These are phyloP conservation scores for Poecilobothrus nobilitatus DNA, from an alignment of 2,888 invertebrate species.

Conservation along the genomic window DNA sequence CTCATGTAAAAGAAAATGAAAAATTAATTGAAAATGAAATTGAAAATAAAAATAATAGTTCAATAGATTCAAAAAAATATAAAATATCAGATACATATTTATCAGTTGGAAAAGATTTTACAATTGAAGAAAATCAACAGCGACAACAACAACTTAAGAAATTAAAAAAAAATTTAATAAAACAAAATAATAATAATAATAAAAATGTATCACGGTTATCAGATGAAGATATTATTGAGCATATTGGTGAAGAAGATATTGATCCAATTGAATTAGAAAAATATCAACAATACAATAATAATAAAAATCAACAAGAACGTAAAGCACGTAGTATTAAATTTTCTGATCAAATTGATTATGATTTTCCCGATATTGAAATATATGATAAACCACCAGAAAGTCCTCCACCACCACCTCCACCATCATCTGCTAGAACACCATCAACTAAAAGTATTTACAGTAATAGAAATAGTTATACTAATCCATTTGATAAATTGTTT, in stretches of 20 bases:
- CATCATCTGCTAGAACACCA: constrained; percentile 26
- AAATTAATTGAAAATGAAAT: constrained; percentile 8
- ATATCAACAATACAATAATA: neutral
- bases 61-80: neutral
- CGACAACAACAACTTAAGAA: neutral
- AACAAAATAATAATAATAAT: neutral
- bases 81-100: neutral
- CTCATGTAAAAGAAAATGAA: neutral
- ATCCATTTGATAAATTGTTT: neutral
- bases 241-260: constrained; percentile 7
- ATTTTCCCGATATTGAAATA: constrained; percentile 23
- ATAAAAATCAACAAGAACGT: constrained; percentile 15
- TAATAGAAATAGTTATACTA: neutral
- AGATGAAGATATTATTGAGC: neutral
- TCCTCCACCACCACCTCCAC: constrained; percentile 47
- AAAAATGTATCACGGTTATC: neutral
- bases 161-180: neutral
- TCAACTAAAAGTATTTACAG: constrained; percentile 12
- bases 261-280: neutral
- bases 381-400: constrained; percentile 42
- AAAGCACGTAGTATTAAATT: constrained; percentile 29
- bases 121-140: neutral
- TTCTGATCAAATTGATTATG: constrained; percentile 23
- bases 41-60: neutral
- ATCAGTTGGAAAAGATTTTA: neutral